Evolutionary conservation across 2,888 invertebrate species (phyloP).

Genomic region (Drosophila melanosoma): DNA sequence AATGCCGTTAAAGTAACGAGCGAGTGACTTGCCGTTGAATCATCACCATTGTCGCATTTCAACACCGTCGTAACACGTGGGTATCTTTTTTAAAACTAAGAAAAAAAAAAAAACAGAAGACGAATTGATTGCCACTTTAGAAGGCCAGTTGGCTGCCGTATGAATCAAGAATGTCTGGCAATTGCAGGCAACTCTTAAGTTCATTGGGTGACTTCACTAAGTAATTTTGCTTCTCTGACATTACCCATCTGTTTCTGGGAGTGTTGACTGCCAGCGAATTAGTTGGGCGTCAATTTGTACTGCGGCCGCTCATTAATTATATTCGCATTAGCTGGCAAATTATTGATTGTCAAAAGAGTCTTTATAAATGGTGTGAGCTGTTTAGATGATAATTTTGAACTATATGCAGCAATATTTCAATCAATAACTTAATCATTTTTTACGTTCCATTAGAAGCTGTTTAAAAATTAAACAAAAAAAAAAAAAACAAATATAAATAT

Average conservation of each 20-base stretch:
- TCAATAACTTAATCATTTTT: background rate
- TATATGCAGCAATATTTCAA: background rate
- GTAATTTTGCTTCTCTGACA: constrained; percentile 48
- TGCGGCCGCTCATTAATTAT: constrained; percentile 59
- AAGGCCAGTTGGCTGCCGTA: constrained; percentile 67
- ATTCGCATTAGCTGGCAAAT: constrained; percentile 58
- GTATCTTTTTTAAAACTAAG: constrained; percentile 16
- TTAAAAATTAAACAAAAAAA: background rate
- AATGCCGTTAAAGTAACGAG: constrained; percentile 77
- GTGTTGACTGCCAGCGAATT: constrained; percentile 51
- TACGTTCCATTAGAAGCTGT: background rate
- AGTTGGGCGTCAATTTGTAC: constrained; percentile 66
- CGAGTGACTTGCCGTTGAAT: constrained; percentile 64
- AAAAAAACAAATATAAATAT: background rate
- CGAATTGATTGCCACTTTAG: constrained; percentile 77
- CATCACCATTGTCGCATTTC: constrained; percentile 60
- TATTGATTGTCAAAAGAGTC: constrained; percentile 10
- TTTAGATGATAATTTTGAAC: background rate
- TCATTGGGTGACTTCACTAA: constrained; percentile 40
- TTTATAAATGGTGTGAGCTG: constrained; percentile 21
- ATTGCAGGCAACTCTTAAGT: constrained; percentile 53
- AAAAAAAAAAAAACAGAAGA: constrained; percentile 13
- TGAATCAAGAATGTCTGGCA: constrained; percentile 67
- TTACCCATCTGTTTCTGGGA: constrained; percentile 50
- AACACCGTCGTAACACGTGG: constrained; percentile 53